These are phyloP conservation scores for Lamellibrachia columna DNA, from an alignment of 2,888 invertebrate species.

Conservation along the genomic window DNA sequence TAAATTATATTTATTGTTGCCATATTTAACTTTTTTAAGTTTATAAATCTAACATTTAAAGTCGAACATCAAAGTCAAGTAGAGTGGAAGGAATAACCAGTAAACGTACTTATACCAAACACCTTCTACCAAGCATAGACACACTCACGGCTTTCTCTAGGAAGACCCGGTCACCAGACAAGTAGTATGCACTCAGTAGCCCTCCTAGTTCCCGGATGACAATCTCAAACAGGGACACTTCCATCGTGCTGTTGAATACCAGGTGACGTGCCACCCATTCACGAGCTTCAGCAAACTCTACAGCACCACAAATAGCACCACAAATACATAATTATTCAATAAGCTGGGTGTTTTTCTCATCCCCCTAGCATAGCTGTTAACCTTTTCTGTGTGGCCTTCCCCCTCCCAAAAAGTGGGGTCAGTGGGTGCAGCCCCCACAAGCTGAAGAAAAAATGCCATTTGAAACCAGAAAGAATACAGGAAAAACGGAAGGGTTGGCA, in stretches of 20 bases:
- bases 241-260: slow-evolving; percentile 79
- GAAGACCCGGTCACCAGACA: slow-evolving; percentile 87
- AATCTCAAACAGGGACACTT: slow-evolving; percentile 62
- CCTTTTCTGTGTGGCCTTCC: too few species aligned
- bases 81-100: neutral
- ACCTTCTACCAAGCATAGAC: neutral
- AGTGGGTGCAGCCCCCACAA: too few species aligned
- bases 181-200: slow-evolving; percentile 88
- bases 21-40: too few species aligned
- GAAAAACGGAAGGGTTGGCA: too few species aligned
- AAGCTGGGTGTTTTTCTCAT: too few species aligned
- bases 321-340: too few species aligned
- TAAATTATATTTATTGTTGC: too few species aligned
- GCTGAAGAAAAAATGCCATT: too few species aligned
- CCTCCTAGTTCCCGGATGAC: slow-evolving; percentile 89
- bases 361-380: too few species aligned
- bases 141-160: slow-evolving; percentile 80
- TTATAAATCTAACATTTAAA: slow-evolving; percentile 32
- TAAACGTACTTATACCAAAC: neutral
- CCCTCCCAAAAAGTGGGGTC: too few species aligned
- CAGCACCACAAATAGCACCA: too few species aligned
- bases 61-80: neutral
- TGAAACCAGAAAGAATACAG: too few species aligned
- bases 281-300: slow-evolving; percentile 74
- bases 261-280: slow-evolving; percentile 87